Base-by-base conservation (phyloP, 2,888 invertebrate species). In the Ormyrus labotus region DNA sequence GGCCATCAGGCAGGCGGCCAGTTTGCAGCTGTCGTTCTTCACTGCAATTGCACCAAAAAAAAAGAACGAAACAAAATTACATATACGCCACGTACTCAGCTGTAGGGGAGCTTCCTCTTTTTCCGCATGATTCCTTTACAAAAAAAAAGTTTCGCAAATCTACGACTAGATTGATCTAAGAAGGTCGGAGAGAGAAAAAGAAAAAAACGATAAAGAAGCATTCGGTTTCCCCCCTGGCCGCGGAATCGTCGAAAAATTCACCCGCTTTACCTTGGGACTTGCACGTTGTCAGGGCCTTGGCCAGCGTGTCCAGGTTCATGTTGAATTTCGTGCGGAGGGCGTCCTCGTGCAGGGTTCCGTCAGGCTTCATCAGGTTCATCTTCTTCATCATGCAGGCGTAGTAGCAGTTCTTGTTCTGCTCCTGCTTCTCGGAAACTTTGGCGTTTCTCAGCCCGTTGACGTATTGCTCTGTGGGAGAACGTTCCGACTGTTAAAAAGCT, bases 341-440 rank as follows among this genome's bases (percentile, higher is more conserved):
- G 11, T 83, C 83, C 64, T 85, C 85, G 61, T 86, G 82, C 13
- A 86, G 81, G 10, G 76, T 70, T 50, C 86, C 86, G 53, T 85
- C 84, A 9, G 83, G 71, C 67, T 84, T 83, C 83, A 85, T 78
- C 75, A 86, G 80, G 78, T 83, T 83, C 79, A 86, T 83, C 13
- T 83, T 85, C 78, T 85, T 86, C 82, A 86, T 78, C 73, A 86
- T 79, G 75, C 86, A 86, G 9, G 84, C 80, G 70, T 81, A 81
- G 81, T 85, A 86, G 79, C 86, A 86, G 65, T 82, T 77, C 48
- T 34, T 80, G 69, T 80, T 77, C 65, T 73, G 72, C 55, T 82
- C 80, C 58, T 74, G 73, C n/a, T 82, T 72, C 67, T 82, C 77
- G 5, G 80, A 67, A 4, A 82, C 70, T 10, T 80, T 77, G 55